phyloP scores from a whole-genome alignment of 2,888 invertebrate species.

The Galeruca laticollis region DNA sequence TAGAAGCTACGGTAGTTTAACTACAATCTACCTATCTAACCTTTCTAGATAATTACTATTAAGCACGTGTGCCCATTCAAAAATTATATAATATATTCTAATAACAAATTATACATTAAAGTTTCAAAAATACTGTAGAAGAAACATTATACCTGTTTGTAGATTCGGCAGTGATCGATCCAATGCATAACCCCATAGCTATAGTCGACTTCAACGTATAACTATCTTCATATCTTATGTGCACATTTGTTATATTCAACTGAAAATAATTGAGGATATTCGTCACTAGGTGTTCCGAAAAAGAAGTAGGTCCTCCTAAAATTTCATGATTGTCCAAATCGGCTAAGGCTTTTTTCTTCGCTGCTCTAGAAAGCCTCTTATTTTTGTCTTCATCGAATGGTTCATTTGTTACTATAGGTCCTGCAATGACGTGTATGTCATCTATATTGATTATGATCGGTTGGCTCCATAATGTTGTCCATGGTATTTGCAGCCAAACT shows the following conservation, averaged over 20 bases:
- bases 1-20: too few relatives aligned
- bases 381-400: slow-evolving; percentile 81
- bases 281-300: slow-evolving; percentile 80
- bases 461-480: slow-evolving; percentile 81
- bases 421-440: slow-evolving; percentile 81
- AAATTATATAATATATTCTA: too few relatives aligned
- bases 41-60: too few relatives aligned
- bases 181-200: slow-evolving; percentile 82
- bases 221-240: slow-evolving; percentile 84
- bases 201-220: slow-evolving; percentile 76
- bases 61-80: too few relatives aligned
- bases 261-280: slow-evolving; percentile 85
- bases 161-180: slow-evolving; percentile 82
- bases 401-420: slow-evolving; percentile 77
- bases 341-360: slow-evolving; percentile 78
- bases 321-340: slow-evolving; percentile 74
- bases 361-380: slow-evolving; percentile 77
- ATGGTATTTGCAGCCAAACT: slow-evolving; percentile 81
- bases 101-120: too few relatives aligned
- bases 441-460: slow-evolving; percentile 81
- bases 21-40: too few relatives aligned
- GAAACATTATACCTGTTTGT: slow-evolving; percentile 82
- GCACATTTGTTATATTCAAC: slow-evolving; percentile 82
- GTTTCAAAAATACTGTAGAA: too few relatives aligned
- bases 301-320: slow-evolving; percentile 74